Percentiles rank a stretch among this genome's conserved stretches.
Evolutionary conservation across 2,113 vertebrate species (phyloP).

Genomic region (Thryonomys swinderianus): DNA sequence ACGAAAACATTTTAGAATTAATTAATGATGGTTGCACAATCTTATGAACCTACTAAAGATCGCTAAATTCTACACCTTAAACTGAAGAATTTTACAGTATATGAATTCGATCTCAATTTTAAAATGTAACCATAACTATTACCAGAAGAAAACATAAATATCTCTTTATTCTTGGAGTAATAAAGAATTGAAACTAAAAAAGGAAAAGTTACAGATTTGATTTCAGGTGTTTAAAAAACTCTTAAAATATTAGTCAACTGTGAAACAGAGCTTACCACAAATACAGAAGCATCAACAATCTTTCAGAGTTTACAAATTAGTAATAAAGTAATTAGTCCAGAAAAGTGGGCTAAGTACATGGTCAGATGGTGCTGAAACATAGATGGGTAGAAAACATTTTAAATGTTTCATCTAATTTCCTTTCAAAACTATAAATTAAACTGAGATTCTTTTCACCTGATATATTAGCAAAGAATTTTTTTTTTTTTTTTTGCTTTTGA

Average conservation of each 20-base stretch:
- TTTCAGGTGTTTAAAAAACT: not conserved
- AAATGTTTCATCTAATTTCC: not conserved
- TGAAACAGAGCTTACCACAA: not conserved
- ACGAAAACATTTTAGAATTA: not conserved
- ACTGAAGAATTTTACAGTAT: not conserved
- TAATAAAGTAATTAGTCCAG: not conserved
- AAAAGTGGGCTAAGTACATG: not conserved
- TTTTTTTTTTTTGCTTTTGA: not conserved
- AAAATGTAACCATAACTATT: not conserved
- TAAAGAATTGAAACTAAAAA: not conserved
- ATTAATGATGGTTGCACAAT: not conserved
- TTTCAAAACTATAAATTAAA: not conserved
- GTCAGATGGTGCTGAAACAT: not conserved
- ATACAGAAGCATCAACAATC: not conserved
- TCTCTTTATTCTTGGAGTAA: not conserved
- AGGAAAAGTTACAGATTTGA: not conserved
- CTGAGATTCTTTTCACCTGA: not conserved
- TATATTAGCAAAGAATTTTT: constrained; percentile 2
- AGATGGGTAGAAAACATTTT: not conserved
- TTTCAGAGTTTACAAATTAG: not conserved
- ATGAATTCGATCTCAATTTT: not conserved
- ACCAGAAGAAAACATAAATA: not conserved
- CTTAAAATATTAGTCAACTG: not conserved
- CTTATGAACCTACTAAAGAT: not conserved
- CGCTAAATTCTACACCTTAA: not conserved